A percentile compares a stretch with the other conserved stretches of the same genome.
Conservation (phyloP, 1,140 invertebrate genomes). For the Caenorhabditis elegans region DNA sequence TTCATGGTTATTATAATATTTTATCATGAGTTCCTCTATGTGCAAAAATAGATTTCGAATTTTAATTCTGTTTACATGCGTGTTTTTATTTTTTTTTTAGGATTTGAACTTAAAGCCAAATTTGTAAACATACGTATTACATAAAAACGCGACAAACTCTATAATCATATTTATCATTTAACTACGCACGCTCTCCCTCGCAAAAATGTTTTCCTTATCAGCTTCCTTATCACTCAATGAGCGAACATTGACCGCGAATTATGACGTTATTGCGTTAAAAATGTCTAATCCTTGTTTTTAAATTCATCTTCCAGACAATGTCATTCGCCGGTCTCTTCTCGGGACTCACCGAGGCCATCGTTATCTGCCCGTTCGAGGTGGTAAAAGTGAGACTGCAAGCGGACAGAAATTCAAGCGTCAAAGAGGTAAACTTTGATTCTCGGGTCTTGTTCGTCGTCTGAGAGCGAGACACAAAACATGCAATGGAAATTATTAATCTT, state of each 20-base stretch:
- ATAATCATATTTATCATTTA: too few relatives aligned
- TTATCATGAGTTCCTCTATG: too few relatives aligned
- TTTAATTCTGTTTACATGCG: too few relatives aligned
- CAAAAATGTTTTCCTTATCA: not conserved
- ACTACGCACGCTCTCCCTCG: too few relatives aligned
- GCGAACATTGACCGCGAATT: not conserved
- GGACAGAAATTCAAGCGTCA: slow-evolving; percentile 70
- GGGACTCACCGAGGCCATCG: slow-evolving; percentile 82
- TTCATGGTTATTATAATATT: too few relatives aligned
- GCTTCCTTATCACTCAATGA: not conserved
- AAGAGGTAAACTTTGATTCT: slow-evolving; percentile 66
- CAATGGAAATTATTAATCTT: not conserved
- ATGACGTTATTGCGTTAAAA: slow-evolving; percentile 28
- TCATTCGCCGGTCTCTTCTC: slow-evolving; percentile 81
- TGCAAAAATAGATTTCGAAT: too few relatives aligned
- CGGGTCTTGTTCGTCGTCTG: not conserved
- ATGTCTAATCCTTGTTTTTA: slow-evolving; percentile 58
- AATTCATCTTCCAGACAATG: slow-evolving; percentile 81
- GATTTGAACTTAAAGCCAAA: too few relatives aligned
- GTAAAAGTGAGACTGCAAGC: slow-evolving; percentile 80
- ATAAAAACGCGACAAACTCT: too few relatives aligned
- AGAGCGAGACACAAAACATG: not conserved
- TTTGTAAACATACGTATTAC: too few relatives aligned
- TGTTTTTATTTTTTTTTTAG: too few relatives aligned
- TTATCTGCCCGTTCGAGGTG: slow-evolving; percentile 91